A percentile compares a stretch with the other conserved stretches of the same genome.
phyloP scores from a whole-genome alignment of 1,140 invertebrate species.

The Penaeus vannamei region DNA sequence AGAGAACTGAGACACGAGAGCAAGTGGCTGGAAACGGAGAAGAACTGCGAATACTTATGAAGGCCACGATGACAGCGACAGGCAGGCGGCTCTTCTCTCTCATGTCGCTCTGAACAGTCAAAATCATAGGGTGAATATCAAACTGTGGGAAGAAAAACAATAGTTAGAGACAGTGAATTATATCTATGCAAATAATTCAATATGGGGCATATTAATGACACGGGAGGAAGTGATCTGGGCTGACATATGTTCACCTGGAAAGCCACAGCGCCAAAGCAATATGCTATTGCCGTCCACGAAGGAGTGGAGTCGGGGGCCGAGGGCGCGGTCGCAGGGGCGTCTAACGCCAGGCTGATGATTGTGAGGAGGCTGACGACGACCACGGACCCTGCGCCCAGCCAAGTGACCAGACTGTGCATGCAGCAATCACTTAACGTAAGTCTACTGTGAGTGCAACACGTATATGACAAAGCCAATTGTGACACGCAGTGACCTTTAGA shows the following conservation, averaged over 20 bases:
- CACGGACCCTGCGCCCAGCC: slow-evolving; percentile 37
- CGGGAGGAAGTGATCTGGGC: not conserved
- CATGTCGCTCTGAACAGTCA: slow-evolving; percentile 59
- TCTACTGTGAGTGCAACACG: too few species aligned
- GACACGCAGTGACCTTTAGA: too few species aligned
- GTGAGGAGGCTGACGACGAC: slow-evolving; percentile 41
- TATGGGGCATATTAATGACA: not conserved
- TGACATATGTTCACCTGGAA: slow-evolving; percentile 39
- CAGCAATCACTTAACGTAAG: too few species aligned
- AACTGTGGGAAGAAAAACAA: slow-evolving; percentile 16
- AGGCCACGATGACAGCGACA: slow-evolving; percentile 41
- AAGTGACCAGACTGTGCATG: slow-evolving; percentile 45
- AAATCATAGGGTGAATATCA: slow-evolving; percentile 56
- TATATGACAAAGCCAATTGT: too few species aligned
- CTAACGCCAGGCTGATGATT: slow-evolving; percentile 16
- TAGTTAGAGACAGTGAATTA: not conserved
- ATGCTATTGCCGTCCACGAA: slow-evolving; percentile 28
- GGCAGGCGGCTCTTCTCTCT: slow-evolving; percentile 28
- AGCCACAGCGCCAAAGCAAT: slow-evolving; percentile 54
- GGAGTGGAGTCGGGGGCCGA: slow-evolving; percentile 17
- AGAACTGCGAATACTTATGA: not conserved
- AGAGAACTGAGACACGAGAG: too few species aligned
- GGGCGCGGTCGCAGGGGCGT: not conserved
- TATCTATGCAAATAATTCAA: too few species aligned
- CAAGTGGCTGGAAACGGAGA: too few species aligned